These are phyloP conservation scores for Eurytoma adleriae DNA, from an alignment of 2,888 invertebrate species.

Conservation along the genomic window DNA sequence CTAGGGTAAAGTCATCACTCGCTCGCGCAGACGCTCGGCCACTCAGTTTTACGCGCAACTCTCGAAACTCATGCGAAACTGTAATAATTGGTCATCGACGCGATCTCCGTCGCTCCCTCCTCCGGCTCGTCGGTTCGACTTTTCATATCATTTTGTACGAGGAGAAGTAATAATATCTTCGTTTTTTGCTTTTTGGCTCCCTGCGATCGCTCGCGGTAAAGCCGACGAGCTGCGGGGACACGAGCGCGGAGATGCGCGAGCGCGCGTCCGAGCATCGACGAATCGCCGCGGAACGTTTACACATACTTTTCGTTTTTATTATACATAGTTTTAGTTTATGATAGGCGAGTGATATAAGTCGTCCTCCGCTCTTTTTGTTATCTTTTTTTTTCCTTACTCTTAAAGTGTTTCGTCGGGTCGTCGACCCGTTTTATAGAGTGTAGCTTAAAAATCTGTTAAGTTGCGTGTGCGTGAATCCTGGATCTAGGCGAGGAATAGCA, in stretches of 20 bases:
- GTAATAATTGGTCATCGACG: slow-evolving; percentile 52
- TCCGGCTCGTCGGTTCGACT: not conserved
- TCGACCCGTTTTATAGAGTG: slow-evolving; percentile 26
- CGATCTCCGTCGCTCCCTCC: slow-evolving; percentile 22
- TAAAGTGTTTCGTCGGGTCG: slow-evolving; percentile 9
- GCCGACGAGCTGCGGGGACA: slow-evolving; percentile 1
- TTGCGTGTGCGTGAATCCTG: slow-evolving; percentile 60
- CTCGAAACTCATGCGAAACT: slow-evolving; percentile 29
- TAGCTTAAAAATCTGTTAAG: slow-evolving; percentile 49
- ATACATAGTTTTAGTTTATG: slow-evolving; percentile 43
- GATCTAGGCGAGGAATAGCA: slow-evolving; percentile 36
- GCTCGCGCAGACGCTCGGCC: slow-evolving; percentile 69
- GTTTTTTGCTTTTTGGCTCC: not conserved
- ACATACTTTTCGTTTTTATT: slow-evolving; percentile 15
- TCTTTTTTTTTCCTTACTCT: slow-evolving; percentile 13
- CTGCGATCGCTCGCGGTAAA: not conserved
- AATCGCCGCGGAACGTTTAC: slow-evolving; percentile 23
- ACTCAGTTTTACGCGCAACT: slow-evolving; percentile 72
- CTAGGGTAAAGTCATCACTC: slow-evolving; percentile 47
- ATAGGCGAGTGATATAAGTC: slow-evolving; percentile 42
- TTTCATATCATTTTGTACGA: no score
- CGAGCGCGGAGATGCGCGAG: slow-evolving; percentile 18
- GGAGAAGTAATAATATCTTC: not conserved
- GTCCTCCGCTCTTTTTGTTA: slow-evolving; percentile 29
- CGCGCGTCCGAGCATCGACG: slow-evolving; percentile 45